A percentile compares a stretch with the other conserved stretches of the same genome.
phyloP scores from a whole-genome alignment of 2,888 invertebrate genomes.

The Tipula unca region DNA sequence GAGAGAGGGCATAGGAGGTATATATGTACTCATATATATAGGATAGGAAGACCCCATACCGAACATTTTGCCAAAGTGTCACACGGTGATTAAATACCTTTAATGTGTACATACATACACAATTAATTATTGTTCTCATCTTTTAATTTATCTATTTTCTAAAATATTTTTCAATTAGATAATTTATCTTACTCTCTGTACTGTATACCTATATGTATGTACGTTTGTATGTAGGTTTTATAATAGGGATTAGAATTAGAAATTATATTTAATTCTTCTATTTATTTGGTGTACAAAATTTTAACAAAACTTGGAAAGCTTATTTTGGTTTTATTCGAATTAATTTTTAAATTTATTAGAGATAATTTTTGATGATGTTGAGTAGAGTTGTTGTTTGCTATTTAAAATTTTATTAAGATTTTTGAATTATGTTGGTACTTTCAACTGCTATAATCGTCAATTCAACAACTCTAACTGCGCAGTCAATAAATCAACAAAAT shows the following conservation, averaged over 20 bases:
- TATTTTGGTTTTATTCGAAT: neutral
- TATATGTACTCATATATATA: too few species aligned
- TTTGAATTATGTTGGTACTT: too few species aligned
- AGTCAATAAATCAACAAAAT: too few species aligned
- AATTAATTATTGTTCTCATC: neutral
- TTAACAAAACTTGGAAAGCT: neutral
- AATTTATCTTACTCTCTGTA: neutral
- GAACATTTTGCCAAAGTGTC: conserved; percentile 23
- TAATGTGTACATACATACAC: conserved; percentile 20
- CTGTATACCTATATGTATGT: neutral
- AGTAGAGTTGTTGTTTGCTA: too few species aligned
- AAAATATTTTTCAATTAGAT: neutral
- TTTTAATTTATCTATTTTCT: neutral
- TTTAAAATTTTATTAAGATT: too few species aligned
- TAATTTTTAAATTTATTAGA: neutral
- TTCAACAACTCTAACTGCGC: too few species aligned
- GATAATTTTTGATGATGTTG: neutral
- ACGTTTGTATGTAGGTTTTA: neutral
- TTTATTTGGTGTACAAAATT: neutral
- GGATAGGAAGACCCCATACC: neutral
- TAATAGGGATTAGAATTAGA: neutral
- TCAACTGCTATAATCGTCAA: too few species aligned
- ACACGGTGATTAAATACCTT: conserved; percentile 26
- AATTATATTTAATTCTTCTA: neutral
- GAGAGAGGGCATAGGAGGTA: too few species aligned